Conservation (phyloP, 2,888 invertebrate genomes). For the Copidosoma aretas region DNA sequence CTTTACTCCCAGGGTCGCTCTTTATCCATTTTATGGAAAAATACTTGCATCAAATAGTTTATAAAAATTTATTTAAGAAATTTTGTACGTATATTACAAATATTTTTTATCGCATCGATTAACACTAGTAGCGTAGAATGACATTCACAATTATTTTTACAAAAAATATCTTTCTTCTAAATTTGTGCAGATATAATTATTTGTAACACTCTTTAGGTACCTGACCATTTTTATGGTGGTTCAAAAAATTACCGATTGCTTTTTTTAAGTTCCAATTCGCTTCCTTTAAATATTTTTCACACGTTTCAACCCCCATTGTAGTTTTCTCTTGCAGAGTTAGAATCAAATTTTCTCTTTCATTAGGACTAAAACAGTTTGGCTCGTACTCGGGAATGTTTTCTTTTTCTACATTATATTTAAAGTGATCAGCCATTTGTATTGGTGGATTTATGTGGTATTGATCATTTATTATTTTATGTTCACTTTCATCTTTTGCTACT, state of each 20-base stretch:
- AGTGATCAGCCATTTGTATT: conserved; percentile 38
- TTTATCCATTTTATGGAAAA: too few relatives aligned
- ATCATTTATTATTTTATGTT: conserved; percentile 74
- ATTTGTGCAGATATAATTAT: too few relatives aligned
- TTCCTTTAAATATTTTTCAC: conserved; percentile 46
- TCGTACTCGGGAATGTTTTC: conserved; percentile 40
- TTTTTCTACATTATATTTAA: conserved; percentile 36
- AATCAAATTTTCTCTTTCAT: conserved; percentile 46
- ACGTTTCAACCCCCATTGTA: conserved; percentile 48
- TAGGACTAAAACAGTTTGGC: conserved; percentile 41
- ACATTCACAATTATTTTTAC: too few relatives aligned
- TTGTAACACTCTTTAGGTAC: too few relatives aligned
- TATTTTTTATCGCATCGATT: too few relatives aligned
- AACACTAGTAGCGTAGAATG: too few relatives aligned
- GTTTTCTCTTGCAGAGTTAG: conserved; percentile 45
- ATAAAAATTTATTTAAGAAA: too few relatives aligned
- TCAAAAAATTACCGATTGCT: conserved; percentile 48
- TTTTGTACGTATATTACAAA: too few relatives aligned
- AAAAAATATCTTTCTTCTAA: too few relatives aligned
- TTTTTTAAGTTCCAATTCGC: conserved; percentile 48
- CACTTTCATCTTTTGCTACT: conserved; percentile 60
- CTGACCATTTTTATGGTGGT: conserved; percentile 44
- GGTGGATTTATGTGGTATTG: conserved; percentile 66
- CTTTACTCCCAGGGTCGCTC: too few relatives aligned
- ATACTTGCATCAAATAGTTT: too few relatives aligned